phyloP scores from a whole-genome alignment of 2,888 invertebrate genomes.

The Epirrhoe alternata region DNA sequence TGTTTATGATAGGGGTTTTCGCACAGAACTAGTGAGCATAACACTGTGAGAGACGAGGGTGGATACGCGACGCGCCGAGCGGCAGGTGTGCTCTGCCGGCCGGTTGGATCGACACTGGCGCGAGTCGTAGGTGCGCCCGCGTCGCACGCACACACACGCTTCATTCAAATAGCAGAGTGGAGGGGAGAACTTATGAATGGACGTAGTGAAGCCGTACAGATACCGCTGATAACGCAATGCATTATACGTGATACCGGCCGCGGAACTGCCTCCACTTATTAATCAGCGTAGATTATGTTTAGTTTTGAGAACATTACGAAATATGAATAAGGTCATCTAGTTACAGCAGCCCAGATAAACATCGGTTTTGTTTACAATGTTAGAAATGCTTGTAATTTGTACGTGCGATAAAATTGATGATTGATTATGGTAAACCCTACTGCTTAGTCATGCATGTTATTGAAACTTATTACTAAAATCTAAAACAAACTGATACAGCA shows the following conservation, averaged over 20 bases:
- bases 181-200: slow-evolving; percentile 82
- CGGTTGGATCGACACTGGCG: slow-evolving; percentile 68
- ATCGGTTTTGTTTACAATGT: slow-evolving; percentile 42
- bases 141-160: slow-evolving; percentile 69
- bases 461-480: slow-evolving; percentile 7
- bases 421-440: background rate
- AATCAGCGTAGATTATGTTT: slow-evolving; percentile 46
- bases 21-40: slow-evolving; percentile 74
- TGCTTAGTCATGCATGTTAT: slow-evolving; percentile 12
- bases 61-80: slow-evolving; percentile 57
- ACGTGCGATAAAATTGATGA: slow-evolving; percentile 19
- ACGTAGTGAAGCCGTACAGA: slow-evolving; percentile 80
- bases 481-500: slow-evolving; percentile 18
- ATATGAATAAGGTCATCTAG: slow-evolving; percentile 46
- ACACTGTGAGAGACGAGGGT: slow-evolving; percentile 60
- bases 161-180: slow-evolving; percentile 72
- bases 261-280: slow-evolving; percentile 49
- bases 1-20: slow-evolving; percentile 58
- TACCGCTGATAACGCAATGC: slow-evolving; percentile 76
- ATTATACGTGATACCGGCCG: slow-evolving; percentile 64
- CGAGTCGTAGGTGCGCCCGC: slow-evolving; percentile 68
- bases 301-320: slow-evolving; percentile 49
- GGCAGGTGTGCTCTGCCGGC: slow-evolving; percentile 56
- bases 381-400: slow-evolving; percentile 17
- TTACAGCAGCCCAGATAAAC: slow-evolving; percentile 50